Evolutionary conservation across 53 echinoderm and acorn worm species (phyloP).

Genomic region (Crossaster papposus): DNA sequence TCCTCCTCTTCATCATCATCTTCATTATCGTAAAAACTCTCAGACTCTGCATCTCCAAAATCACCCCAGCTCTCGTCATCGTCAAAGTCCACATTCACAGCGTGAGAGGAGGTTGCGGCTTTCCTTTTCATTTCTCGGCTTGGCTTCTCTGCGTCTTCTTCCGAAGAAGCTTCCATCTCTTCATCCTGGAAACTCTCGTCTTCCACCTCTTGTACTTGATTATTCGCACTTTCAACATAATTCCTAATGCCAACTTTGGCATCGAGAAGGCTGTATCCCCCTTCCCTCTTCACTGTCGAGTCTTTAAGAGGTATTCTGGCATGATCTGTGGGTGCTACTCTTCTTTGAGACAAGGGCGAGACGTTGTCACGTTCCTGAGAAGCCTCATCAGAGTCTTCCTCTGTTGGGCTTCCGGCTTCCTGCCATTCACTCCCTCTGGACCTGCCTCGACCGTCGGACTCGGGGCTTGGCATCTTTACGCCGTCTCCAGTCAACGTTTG

Average conservation of each 20-base stretch:
- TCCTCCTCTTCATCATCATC: constrained; percentile 85
- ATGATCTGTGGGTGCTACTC: neutral
- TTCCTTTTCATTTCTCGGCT: constrained; percentile 24
- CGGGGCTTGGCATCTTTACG: neutral
- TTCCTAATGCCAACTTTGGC: constrained; percentile 4
- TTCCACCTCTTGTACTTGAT: neutral
- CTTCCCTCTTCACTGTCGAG: neutral
- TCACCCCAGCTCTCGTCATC: constrained; percentile 99
- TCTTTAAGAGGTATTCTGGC: neutral
- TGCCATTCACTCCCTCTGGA: neutral
- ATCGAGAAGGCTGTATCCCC: neutral
- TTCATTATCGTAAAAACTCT: constrained; percentile 71
- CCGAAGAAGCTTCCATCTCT: constrained; percentile 27
- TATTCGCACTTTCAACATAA: neutral
- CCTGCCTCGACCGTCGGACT: neutral
- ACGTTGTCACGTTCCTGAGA: neutral
- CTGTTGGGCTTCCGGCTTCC: constrained; percentile 43
- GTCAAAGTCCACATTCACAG: constrained; percentile 76
- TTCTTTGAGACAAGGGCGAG: neutral
- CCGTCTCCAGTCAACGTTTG: constrained; percentile 17
- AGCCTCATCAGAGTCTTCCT: constrained; percentile 57
- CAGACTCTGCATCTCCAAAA: constrained; percentile 70
- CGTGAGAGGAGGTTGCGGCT: constrained; percentile 63
- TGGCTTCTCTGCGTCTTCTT: constrained; percentile 54
- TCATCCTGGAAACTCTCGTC: constrained; percentile 25